Percentiles rank a stretch among this genome's conserved stretches.
These are phyloP conservation scores for Perognathus longimembris DNA, from an alignment of 2,113 vertebrate species.

Conservation along the genomic window DNA sequence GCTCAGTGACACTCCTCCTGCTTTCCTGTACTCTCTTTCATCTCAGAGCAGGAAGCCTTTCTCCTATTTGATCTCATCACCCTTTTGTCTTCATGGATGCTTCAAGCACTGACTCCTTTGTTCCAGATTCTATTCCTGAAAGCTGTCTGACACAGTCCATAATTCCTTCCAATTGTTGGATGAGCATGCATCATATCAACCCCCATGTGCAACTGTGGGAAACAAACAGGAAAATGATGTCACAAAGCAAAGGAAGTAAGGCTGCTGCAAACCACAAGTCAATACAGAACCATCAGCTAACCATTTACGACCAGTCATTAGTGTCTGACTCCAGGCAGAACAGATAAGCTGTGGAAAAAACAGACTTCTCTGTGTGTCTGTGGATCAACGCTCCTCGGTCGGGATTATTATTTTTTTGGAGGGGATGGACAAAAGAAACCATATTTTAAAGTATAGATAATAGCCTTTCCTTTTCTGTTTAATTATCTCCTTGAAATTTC, in stretches of 20 bases:
- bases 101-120: constrained; percentile 53
- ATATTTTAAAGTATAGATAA: constrained; percentile 2
- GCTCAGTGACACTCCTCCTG: background rate
- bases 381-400: constrained; percentile 3
- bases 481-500: constrained; percentile 50
- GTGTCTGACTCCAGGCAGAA: constrained; percentile 58
- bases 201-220: constrained; percentile 76
- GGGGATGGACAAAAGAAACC: background rate
- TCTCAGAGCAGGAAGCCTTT: constrained; percentile 16
- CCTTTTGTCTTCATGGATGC: constrained; percentile 3
- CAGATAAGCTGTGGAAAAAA: constrained; percentile 53
- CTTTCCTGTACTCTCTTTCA: background rate
- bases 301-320: constrained; percentile 66
- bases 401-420: background rate
- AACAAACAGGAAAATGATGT: constrained; percentile 80
- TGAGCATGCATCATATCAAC: constrained; percentile 69
- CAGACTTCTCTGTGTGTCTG: constrained; percentile 31
- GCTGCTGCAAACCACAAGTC: constrained; percentile 76
- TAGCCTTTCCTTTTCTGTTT: constrained; percentile 1
- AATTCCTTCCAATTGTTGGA: constrained; percentile 80
- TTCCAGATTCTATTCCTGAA: constrained; percentile 68
- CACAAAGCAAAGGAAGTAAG: constrained; percentile 77
- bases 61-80: background rate
- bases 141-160: constrained; percentile 64
- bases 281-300: constrained; percentile 73